Evolutionary conservation across 2,113 vertebrate species (phyloP).

Genomic region (Macquaria australasica): DNA sequence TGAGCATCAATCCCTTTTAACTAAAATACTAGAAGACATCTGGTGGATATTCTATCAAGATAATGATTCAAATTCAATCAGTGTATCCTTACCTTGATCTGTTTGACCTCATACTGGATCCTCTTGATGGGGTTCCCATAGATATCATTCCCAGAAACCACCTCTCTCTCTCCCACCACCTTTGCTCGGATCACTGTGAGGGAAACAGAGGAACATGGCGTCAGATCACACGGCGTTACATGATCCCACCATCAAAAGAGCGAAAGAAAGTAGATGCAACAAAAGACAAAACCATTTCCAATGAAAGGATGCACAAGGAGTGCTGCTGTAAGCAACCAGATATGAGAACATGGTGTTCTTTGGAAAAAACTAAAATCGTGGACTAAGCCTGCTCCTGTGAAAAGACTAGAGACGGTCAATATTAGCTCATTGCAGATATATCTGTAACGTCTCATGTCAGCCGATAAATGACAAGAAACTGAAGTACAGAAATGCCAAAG

Average conservation of each 20-base stretch:
- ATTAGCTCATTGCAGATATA: background rate
- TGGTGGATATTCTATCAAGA: background rate
- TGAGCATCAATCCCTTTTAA: background rate
- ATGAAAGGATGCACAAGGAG: background rate
- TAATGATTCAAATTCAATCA: background rate
- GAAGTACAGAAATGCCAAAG: no score
- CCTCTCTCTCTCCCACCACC: constrained; percentile 91
- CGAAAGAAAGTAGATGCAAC: background rate
- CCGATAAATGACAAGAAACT: no score
- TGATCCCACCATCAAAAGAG: background rate
- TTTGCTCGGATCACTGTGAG: constrained; percentile 95
- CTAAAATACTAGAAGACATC: background rate
- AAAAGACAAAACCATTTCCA: no score
- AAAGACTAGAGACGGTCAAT: background rate
- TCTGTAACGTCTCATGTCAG: no score
- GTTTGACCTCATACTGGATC: constrained; percentile 97
- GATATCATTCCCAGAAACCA: constrained; percentile 94
- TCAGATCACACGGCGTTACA: background rate
- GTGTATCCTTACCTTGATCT: constrained; percentile 90
- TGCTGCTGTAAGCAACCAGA: background rate
- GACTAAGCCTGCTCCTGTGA: no score
- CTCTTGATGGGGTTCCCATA: constrained; percentile 98
- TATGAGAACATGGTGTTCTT: background rate
- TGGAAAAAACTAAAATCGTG: background rate
- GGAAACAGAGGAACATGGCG: constrained; percentile 25